Evolutionary conservation across 1,140 invertebrate genomes (phyloP), one percentile per base, ranked within the genome.

Genomic region (Diorhabda elongata): DNA sequence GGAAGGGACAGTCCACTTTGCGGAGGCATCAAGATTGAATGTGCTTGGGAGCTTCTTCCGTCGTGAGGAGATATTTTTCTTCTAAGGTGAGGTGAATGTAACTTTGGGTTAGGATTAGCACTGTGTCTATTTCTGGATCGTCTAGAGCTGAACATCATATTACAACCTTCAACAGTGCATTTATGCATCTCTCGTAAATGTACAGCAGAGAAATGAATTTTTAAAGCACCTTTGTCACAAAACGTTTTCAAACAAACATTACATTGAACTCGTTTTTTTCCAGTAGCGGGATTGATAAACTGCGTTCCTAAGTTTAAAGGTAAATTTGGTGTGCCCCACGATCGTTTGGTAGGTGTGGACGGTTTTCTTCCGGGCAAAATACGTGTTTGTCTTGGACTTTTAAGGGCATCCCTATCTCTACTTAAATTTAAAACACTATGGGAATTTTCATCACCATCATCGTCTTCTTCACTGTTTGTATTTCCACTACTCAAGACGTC

Each of bases 171-270:
- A 0, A 99, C 96, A 0, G 97, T 98, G 80, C 98, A 99, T 81
- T 96, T 97, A 82, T 99, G 98, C 97, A 99, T 99, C 85, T 99
- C 98, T 26, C 95, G 88, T 67, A 99, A 81, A 82, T 99, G 98
- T 4, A 99, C 98, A 0, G 98, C 98, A 60, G 96, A 98, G 79
- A 98, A 99, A 80, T 99, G 98, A 42, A 99, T 99, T 83, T 99
- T 99, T 2, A 99, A 85, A 1, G 98, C 98, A 64, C 97, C 97
- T 85, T 99, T 99, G 85, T 99, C 98, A 86, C 98, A 99, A 84
- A 99, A 99, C 44, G 97, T 99, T 82, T 99, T 99, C 64, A 98
- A 85, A 80, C 98, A 99, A 45, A 97, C 96, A 77, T 97, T 96
- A 82, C 98, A 99, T 78, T 99, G 94, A 4, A 99, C 98, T 69